Percentiles rank a stretch among this genome's conserved stretches.
These are phyloP conservation scores for Odocoileus hemionus DNA, from an alignment of 2,113 vertebrate genomes.

Conservation along the genomic window DNA sequence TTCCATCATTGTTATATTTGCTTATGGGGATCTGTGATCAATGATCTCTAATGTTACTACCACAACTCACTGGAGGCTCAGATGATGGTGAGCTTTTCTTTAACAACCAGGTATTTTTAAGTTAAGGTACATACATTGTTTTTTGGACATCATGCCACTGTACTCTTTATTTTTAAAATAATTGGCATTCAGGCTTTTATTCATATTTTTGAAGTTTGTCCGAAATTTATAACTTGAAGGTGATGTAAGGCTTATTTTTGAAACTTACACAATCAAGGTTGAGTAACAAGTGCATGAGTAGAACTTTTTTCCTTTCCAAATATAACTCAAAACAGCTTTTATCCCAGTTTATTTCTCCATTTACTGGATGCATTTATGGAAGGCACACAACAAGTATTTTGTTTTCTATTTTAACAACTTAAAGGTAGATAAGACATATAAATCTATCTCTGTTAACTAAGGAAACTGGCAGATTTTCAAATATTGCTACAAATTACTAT, in stretches of 20 bases:
- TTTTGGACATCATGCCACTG: background rate
- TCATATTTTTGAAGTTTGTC: background rate
- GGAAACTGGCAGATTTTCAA: background rate
- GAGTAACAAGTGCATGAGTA: conserved; percentile 38
- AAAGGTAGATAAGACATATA: background rate
- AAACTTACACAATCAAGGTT: background rate
- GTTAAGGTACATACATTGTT: background rate
- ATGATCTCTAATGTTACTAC: background rate
- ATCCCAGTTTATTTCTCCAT: conserved; percentile 94
- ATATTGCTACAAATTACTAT: background rate
- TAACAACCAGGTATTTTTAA: background rate
- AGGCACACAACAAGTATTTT: conserved; percentile 92
- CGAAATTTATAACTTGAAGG: conserved; percentile 36
- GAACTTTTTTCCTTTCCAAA: conserved; percentile 18
- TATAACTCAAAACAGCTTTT: conserved; percentile 83
- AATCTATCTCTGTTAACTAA: background rate
- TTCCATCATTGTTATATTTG: background rate
- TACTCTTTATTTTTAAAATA: background rate
- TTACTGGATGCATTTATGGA: conserved; percentile 91
- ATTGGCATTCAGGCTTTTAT: background rate
- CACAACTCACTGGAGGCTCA: background rate
- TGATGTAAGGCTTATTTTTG: background rate
- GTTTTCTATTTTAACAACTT: conserved; percentile 32
- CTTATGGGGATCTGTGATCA: background rate
- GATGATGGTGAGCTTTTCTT: background rate